phyloP scores from a whole-genome alignment of 2,888 invertebrate genomes.

The Spatulosminthurus flaviceps region DNA sequence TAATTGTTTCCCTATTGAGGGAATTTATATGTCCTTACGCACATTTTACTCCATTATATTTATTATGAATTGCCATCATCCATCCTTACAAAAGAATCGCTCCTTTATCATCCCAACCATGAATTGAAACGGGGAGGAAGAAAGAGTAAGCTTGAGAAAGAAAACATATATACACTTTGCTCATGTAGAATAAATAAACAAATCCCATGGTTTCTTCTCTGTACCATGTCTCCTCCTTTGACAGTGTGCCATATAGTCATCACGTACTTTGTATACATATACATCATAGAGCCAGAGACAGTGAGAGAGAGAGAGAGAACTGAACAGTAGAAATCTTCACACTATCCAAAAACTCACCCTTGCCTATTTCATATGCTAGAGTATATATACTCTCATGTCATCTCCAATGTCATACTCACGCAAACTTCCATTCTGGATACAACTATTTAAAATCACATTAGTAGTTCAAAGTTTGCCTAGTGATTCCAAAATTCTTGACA shows the following conservation, averaged over 20 bases:
- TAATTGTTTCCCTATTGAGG: conserved; percentile 23
- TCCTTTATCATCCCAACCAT: conserved; percentile 7
- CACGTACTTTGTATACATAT: neutral
- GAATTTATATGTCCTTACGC: conserved; percentile 3
- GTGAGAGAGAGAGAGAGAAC: too few species aligned
- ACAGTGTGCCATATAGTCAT: neutral
- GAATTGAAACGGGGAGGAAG: neutral
- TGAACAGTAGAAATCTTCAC: neutral
- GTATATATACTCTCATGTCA: conserved; percentile 1
- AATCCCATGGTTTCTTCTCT: conserved; percentile 12
- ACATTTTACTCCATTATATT: neutral
- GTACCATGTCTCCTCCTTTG: neutral
- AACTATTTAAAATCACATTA: conserved; percentile 28
- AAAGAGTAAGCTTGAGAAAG: neutral
- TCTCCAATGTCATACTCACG: conserved; percentile 26
- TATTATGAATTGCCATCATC: conserved; percentile 18
- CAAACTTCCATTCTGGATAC: conserved; percentile 15
- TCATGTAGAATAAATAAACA: conserved; percentile 24
- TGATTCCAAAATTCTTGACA: conserved; percentile 20
- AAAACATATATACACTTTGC: conserved; percentile 26
- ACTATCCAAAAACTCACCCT: neutral
- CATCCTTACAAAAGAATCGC: neutral
- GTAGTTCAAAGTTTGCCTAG: conserved; percentile 15
- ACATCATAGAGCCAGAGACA: neutral
- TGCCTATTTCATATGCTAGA: neutral